These are phyloP conservation scores for Euphydryas editha DNA, from an alignment of 2,888 invertebrate species.

Conservation along the genomic window DNA sequence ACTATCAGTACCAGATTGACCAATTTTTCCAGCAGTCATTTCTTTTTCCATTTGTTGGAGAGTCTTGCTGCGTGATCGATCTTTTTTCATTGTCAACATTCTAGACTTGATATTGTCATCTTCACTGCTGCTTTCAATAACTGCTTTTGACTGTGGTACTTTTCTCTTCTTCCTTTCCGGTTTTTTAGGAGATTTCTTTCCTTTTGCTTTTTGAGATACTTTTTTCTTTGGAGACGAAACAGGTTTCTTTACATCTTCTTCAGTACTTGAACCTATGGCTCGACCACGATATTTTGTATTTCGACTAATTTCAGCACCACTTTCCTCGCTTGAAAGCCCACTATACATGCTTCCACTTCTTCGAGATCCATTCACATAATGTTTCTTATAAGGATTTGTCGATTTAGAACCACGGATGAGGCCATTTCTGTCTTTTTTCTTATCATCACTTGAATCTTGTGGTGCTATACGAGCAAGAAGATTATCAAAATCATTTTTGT, in stretches of 20 bases:
- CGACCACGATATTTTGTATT: constrained; percentile 64
- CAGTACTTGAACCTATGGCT: constrained; percentile 82
- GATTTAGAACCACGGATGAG: constrained; percentile 79
- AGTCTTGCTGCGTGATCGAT: constrained; percentile 83
- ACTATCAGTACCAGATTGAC: constrained; percentile 88
- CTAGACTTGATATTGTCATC: constrained; percentile 77
- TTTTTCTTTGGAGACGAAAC: constrained; percentile 75
- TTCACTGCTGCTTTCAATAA: constrained; percentile 85
- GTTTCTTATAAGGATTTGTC: constrained; percentile 88
- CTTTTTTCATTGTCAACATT: constrained; percentile 58
- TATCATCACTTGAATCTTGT: constrained; percentile 83
- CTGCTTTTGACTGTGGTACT: constrained; percentile 72
- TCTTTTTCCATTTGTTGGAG: constrained; percentile 90
- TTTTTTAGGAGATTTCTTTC: constrained; percentile 71
- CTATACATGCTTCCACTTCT: constrained; percentile 87
- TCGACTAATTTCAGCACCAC: constrained; percentile 68
- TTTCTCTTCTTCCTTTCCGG: constrained; percentile 81
- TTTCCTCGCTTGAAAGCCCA: constrained; percentile 82
- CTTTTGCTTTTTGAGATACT: constrained; percentile 72
- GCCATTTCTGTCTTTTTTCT: constrained; percentile 88
- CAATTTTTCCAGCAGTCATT: constrained; percentile 81
- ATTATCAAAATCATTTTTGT: constrained; percentile 87
- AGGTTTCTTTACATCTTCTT: constrained; percentile 81
- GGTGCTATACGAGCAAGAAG: constrained; percentile 88
- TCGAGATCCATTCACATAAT: constrained; percentile 90